phyloP scores from a whole-genome alignment of 1,140 invertebrate genomes.

The Brachionus calyciflorus region DNA sequence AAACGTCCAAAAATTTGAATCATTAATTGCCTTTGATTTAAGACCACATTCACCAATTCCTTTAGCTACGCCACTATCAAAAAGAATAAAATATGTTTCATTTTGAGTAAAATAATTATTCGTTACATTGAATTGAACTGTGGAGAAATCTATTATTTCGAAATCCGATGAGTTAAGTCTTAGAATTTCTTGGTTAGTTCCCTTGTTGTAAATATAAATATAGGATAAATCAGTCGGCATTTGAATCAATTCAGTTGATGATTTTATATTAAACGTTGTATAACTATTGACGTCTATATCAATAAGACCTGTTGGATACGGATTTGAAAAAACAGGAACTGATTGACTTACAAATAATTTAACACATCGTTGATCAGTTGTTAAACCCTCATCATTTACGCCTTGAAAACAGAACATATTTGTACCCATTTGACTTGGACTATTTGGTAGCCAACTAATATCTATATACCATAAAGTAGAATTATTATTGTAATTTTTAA shows the following conservation, averaged over 20 bases:
- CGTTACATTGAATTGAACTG: neutral
- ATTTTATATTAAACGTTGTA: neutral
- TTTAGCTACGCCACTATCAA: constrained; percentile 5
- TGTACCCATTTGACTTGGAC: neutral
- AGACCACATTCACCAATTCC: neutral
- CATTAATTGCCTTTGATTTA: neutral
- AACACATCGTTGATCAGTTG: neutral
- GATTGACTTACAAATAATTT: neutral
- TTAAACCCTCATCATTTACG: neutral
- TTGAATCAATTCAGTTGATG: neutral
- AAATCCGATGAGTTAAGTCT: neutral
- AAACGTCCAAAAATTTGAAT: neutral
- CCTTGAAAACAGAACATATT: constrained; percentile 22
- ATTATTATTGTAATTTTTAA: neutral
- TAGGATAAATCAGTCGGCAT: neutral
- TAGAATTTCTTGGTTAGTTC: neutral
- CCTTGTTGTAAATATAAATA: neutral
- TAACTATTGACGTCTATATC: neutral
- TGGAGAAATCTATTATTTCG: neutral
- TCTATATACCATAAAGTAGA: neutral
- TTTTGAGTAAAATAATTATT: neutral
- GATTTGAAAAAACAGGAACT: neutral
- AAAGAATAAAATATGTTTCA: neutral
- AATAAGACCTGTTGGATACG: constrained; percentile 2
- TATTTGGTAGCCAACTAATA: neutral